Evolutionary conservation across 2,797 vertebrate species (phyloP).

Genomic region (Lagodon rhomboides): DNA sequence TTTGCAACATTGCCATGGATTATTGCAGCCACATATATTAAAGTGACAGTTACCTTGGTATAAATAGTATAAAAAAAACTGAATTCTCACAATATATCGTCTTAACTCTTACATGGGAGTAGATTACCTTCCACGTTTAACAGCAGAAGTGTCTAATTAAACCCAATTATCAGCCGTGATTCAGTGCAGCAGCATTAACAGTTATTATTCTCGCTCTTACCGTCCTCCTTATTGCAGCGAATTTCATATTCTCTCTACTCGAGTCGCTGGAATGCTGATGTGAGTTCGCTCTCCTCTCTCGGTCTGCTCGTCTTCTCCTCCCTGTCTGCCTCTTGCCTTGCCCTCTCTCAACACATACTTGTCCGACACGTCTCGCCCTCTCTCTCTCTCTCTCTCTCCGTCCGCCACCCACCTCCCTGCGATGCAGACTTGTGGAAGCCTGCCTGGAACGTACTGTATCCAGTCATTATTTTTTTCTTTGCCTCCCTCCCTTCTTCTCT

Average conservation of each 20-base stretch:
- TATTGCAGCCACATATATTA: not conserved
- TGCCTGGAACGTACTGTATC: constrained; percentile 70
- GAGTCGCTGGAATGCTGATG: constrained; percentile 20
- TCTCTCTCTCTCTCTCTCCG: constrained; percentile 2
- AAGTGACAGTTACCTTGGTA: not conserved
- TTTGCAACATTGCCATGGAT: not conserved
- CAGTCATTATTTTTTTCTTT: constrained; percentile 20
- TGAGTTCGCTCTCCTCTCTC: constrained; percentile 4
- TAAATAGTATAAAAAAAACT: not conserved
- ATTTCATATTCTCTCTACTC: constrained; percentile 14
- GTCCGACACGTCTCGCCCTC: constrained; percentile 37
- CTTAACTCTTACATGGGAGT: not conserved
- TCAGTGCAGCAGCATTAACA: not conserved
- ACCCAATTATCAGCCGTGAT: not conserved
- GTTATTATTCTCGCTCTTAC: not conserved
- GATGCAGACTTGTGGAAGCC: constrained; percentile 64
- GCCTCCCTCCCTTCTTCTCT: constrained; percentile 8
- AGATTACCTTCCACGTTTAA: not conserved
- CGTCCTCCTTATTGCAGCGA: constrained; percentile 1
- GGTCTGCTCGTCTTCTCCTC: constrained; percentile 2
- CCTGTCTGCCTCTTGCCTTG: constrained; percentile 25
- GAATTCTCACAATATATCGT: not conserved
- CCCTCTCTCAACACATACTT: constrained; percentile 33
- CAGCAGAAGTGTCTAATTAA: not conserved
- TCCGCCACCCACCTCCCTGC: constrained; percentile 39